Evolutionary conservation across 1,140 invertebrate species (phyloP).

Genomic region (Paralvinella palmiformis): DNA sequence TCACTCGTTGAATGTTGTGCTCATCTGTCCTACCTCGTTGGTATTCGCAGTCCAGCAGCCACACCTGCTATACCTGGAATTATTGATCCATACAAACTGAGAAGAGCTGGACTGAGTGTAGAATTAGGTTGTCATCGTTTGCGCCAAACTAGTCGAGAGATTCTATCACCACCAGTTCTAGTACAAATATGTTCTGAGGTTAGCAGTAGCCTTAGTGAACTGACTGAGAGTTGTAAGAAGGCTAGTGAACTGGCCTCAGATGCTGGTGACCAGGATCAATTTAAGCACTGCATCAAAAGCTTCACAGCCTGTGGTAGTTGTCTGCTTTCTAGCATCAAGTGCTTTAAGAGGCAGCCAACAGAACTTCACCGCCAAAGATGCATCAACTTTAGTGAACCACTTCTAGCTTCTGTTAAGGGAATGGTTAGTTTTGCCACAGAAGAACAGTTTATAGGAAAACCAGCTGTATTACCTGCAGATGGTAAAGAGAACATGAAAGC

Average conservation of each 20-base stretch:
- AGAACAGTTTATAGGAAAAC: conserved; percentile 52
- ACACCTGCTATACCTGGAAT: conserved; percentile 26
- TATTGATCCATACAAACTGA: conserved; percentile 30
- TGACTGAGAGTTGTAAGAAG: conserved; percentile 33
- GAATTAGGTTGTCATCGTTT: conserved; percentile 32
- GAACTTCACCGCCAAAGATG: conserved; percentile 26
- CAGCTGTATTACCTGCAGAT: conserved; percentile 58
- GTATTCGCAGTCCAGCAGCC: conserved; percentile 24
- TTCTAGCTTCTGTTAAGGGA: conserved; percentile 30
- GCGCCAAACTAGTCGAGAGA: conserved; percentile 27
- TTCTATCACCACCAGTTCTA: conserved; percentile 32
- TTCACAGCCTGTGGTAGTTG: conserved; percentile 36
- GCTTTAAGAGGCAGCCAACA: conserved; percentile 29
- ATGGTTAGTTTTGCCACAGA: conserved; percentile 35
- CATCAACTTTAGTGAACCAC: conserved; percentile 35
- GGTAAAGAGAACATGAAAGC: conserved; percentile 33
- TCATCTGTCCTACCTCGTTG: conserved; percentile 32
- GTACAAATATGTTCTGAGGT: conserved; percentile 35
- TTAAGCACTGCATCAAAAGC: conserved; percentile 39
- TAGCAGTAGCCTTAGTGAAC: conserved; percentile 29
- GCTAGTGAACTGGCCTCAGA: conserved; percentile 30
- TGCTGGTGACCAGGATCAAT: conserved; percentile 30
- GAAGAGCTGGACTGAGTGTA: conserved; percentile 31
- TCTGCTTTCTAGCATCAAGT: conserved; percentile 36
- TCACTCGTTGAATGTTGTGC: conserved; percentile 29